A percentile compares a stretch with the other conserved stretches of the same genome.
Evolutionary conservation across 37 sponge, comb jelly and placozoan species (phyloP).

Genomic region (Bolinopsis microptera): DNA sequence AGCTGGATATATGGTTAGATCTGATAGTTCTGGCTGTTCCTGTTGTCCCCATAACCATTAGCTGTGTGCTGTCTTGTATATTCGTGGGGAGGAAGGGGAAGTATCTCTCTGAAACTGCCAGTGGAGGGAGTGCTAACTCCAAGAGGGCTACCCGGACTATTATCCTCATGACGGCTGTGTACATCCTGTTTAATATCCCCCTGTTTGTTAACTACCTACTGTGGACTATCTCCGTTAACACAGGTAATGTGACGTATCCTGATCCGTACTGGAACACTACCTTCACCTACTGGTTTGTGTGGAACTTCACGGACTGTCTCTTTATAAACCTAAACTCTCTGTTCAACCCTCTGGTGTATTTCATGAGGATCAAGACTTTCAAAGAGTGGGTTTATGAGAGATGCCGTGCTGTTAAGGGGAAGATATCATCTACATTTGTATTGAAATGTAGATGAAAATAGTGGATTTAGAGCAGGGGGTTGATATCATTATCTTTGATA

Average conservation of each 20-base stretch:
- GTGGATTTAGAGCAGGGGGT: too few species aligned
- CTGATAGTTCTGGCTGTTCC: neutral
- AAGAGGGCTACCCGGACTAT: constrained; percentile 15
- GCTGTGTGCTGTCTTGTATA: constrained; percentile 38
- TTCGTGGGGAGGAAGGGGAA: neutral
- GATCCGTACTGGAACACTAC: neutral
- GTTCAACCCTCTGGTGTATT: constrained; percentile 30
- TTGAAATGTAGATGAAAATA: too few species aligned
- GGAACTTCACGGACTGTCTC: constrained; percentile 45
- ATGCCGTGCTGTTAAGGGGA: neutral
- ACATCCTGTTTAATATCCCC: constrained; percentile 44
- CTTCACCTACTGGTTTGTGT: constrained; percentile 20
- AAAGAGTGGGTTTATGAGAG: neutral
- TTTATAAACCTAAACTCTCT: constrained; percentile 43
- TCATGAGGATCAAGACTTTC: constrained; percentile 9
- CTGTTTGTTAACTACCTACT: neutral
- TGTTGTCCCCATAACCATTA: constrained; percentile 41
- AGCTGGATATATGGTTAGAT: neutral
- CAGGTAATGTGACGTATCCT: neutral
- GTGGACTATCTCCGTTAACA: neutral
- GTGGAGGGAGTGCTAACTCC: neutral
- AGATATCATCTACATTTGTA: neutral
- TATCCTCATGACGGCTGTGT: constrained; percentile 48
- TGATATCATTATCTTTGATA: too few species aligned
- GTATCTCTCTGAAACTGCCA: neutral